Base-by-base conservation (phyloP, 2,888 invertebrate species). In the Pammene aurita region DNA sequence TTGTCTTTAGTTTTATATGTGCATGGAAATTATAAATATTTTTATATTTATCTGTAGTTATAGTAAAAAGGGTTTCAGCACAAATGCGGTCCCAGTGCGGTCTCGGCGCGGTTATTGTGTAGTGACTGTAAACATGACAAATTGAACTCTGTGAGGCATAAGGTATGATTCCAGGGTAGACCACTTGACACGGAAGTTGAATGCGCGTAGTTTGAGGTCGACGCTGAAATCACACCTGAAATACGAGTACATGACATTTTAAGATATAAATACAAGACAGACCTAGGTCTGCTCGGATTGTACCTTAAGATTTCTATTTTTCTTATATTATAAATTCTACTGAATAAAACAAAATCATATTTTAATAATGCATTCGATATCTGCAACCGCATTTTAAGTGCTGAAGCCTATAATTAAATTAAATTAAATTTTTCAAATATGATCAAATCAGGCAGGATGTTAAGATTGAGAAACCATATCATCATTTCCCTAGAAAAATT, bases 1-100 rank as follows among this genome's bases (percentile, higher is more conserved):
- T 91, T 91, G 92, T 90, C 91, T 87, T 89, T 87, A 82, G 86
- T 87, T 84, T 89, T 89, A 90, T 90, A 92, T 93, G 93, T 93
- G 93, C 93, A 92, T 93, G 92, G 89, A 91, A 87, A 86, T 86
- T 83, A 84, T 77, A 84, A 80, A 79, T 81, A 83, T 80, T 77
- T 80, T 83, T 84, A 84, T 78, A 76, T 57, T 57, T 52, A 80
- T 75, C 70, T 77, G 78, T 80, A 76, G 73, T 78, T 81, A 84
- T 85, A 87, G 62, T 57, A 48, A 54, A 26, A 61, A 57, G 35
- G 50, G 18, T 50, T 52, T 62, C n/a, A 52, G 52, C 62, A 16
- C 18, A 52, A 62, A 41, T 41, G 62, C 26, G 62, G 52, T 41
- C 0, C 13, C 18, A 38, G 41, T 50, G 46, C 60, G 16, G 61